Conservation (phyloP, 2,888 invertebrate species). For the Ypsolopha scabrella region DNA sequence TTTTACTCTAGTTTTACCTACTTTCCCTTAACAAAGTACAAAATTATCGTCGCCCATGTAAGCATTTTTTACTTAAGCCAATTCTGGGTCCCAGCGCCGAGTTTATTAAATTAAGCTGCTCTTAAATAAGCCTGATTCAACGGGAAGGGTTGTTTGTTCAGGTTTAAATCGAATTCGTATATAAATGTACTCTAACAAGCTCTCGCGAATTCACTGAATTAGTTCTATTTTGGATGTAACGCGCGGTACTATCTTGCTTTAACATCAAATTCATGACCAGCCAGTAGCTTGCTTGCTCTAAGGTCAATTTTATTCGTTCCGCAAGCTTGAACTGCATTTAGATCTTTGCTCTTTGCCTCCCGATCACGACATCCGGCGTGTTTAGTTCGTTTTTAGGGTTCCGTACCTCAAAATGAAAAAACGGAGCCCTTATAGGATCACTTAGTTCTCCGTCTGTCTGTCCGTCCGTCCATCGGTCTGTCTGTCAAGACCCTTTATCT, state of each 20-base stretch:
- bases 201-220: not conserved
- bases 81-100: too few species aligned
- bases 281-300: conserved; percentile 1
- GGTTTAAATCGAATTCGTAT: not conserved
- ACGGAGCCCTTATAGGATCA: too few species aligned
- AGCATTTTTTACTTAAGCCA: too few species aligned
- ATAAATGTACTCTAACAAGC: not conserved
- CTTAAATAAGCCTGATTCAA: too few species aligned
- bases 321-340: conserved; percentile 37
- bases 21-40: not conserved
- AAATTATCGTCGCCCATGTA: not conserved
- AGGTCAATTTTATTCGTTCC: conserved; percentile 16
- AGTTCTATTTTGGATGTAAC: not conserved
- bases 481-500: too few species aligned
- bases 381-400: too few species aligned
- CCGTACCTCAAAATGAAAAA: too few species aligned
- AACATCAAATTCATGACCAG: conserved; percentile 4
- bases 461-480: too few species aligned
- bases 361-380: conserved; percentile 50
- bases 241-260: conserved; percentile 2
- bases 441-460: too few species aligned
- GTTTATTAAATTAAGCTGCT: too few species aligned
- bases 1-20: not conserved
- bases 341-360: conserved; percentile 35
- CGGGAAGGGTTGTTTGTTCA: not conserved